Evolutionary conservation across 2,888 invertebrate species (phyloP), one percentile per base, ranked within the genome.

Genomic region (Synergus japonicus): DNA sequence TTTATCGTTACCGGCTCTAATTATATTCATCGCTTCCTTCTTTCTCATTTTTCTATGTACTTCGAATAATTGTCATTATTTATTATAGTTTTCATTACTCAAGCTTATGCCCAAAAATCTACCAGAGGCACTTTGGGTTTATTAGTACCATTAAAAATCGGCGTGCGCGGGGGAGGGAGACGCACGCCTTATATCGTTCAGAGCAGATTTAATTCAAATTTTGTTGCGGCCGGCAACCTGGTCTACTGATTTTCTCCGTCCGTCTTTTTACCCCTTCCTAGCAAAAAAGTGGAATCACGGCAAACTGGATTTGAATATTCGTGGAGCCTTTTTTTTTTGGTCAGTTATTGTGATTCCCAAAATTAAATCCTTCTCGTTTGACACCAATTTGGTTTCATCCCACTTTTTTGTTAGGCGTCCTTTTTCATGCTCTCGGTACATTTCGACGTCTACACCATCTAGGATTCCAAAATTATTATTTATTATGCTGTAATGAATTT

Each of bases 91-190:
- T 89, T 88, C 88, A 89, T 91, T 91, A 90, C 87, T 90, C 91
- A 91, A 91, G 91, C 91, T 91, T 91, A 92, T 92, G 91, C 91
- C 92, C 91, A 91, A 91, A 92, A 91, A 91, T 92, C 92, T 91
- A 92, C 91, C 91, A 90, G 91, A 92, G 92, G 92, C 92, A 92
- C 92, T 92, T 92, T 90, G 92, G 91, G 90, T 91, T 91, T 91
- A 91, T 91, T 92, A 92, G 91, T 92, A 92, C 92, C 91, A 91
- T 89, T 89, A 90, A 88, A 91, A 90, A 88, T 90, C 87, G 90
- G 88, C 89, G 90, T 89, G 89, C 89, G 88, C 88, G 89, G 89
- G 89, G 89, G 88, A 89, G 88, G 87, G 87, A 49, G 49, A 69
- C 69, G 69, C 69, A 69, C 69, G 79, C 69, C 77, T 81, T 82